phyloP scores from a whole-genome alignment of 2,113 vertebrate species.

The Cairina moschata region DNA sequence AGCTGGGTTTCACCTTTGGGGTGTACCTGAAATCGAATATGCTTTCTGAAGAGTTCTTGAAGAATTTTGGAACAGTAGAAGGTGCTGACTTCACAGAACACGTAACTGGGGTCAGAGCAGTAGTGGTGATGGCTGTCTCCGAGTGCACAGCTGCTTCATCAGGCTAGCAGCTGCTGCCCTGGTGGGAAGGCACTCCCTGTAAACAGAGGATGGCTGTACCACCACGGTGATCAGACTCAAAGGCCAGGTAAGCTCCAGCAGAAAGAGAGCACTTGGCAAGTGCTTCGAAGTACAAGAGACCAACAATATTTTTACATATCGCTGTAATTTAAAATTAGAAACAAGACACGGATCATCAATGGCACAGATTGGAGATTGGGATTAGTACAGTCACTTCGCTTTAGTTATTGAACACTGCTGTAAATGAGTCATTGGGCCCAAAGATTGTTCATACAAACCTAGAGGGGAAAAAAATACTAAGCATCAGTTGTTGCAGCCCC shows the following conservation, averaged over 20 bases:
- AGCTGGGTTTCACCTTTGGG: neutral
- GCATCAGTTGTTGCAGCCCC: neutral
- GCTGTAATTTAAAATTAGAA: neutral
- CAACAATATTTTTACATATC: neutral
- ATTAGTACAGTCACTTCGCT: neutral
- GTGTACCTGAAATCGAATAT: neutral
- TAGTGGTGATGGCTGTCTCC: neutral
- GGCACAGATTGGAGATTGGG: neutral
- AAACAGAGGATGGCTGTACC: neutral
- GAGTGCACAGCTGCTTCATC: neutral
- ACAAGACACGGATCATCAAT: neutral
- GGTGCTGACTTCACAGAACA: neutral
- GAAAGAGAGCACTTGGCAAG: neutral
- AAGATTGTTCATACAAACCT: neutral
- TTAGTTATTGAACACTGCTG: neutral
- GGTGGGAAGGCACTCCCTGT: neutral
- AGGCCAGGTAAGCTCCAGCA: neutral
- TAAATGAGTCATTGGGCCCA: neutral
- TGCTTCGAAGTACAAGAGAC: neutral
- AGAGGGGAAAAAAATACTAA: neutral
- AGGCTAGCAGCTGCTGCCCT: neutral
- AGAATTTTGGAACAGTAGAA: neutral
- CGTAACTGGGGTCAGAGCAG: neutral
- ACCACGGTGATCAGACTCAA: neutral
- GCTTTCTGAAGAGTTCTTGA: neutral